These are phyloP conservation scores for Penaeus japonicus DNA, from an alignment of 1,140 invertebrate genomes.

Conservation along the genomic window DNA sequence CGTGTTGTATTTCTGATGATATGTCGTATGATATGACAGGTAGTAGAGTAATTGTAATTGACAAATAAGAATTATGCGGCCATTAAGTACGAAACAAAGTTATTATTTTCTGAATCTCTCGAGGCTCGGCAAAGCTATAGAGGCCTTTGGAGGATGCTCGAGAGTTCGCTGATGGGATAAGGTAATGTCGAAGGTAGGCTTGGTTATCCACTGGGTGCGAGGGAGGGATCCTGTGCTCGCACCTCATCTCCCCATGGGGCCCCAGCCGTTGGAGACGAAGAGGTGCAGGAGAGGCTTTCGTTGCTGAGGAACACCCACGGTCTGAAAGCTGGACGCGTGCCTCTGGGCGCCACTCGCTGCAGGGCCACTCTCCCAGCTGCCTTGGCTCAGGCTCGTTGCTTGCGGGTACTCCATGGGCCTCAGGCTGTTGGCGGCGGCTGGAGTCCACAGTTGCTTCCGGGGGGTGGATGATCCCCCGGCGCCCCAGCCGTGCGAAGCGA, in stretches of 20 bases:
- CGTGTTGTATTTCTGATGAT: too few relatives aligned
- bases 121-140: too few relatives aligned
- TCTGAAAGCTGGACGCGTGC: constrained; percentile 7
- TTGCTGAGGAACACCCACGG: neutral
- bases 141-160: too few relatives aligned
- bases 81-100: too few relatives aligned
- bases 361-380: neutral
- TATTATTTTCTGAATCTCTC: too few relatives aligned
- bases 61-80: too few relatives aligned
- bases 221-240: neutral
- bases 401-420: neutral
- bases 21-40: too few relatives aligned
- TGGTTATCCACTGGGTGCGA: too few relatives aligned
- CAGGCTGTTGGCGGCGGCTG: neutral
- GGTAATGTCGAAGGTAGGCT: too few relatives aligned
- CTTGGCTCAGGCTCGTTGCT: neutral
- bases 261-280: constrained; percentile 32
- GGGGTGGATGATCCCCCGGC: constrained; percentile 26
- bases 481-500: constrained; percentile 28
- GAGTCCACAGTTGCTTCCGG: neutral
- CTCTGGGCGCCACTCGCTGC: neutral
- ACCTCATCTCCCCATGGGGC: constrained; percentile 43
- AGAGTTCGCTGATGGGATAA: too few relatives aligned
- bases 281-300: constrained; percentile 19
- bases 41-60: too few relatives aligned